Base-by-base conservation (phyloP, 1,140 invertebrate species). In the Acromyrmex heyeri region DNA sequence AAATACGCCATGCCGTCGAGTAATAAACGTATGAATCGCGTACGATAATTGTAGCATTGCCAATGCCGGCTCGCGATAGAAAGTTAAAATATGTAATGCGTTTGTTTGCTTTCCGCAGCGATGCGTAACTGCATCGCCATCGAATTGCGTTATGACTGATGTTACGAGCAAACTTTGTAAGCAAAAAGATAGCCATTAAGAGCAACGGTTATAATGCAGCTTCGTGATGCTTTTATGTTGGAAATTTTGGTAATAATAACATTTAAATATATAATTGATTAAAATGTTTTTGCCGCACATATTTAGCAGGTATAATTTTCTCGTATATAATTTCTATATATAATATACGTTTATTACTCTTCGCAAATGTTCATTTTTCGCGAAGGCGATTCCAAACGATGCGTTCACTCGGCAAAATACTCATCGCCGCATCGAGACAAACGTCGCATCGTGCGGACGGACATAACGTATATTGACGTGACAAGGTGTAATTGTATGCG, bases 331-430 rank as follows among this genome's bases (percentile, higher is more conserved):
- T 21, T 21, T 21, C 7, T 59, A 1, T 34, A 34, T 34, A 34
- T 34, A 34, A 34, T n/a, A 21, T 24, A 24, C 38, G 12, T 78
- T 24, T 24, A 24, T 24, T 30, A 50, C 59, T 18, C 57, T 62
- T 44, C 7, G n/a, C 7, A 64, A 24, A 38, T 21, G 76, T 44
- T 10, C 73, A 18, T 38, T 67, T 67, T 27, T 64, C 30, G 30
- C n/a, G 16, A 81, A 79, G 48, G n/a, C 30, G 48, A 8, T 55
- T 70, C 21, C 30, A 70, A 70, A 70, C 48, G 62, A n/a, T 24
- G 77, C 77, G 27, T 55, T 69, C 30, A 69, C 30, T 81, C 77
- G 62, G 30, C 48, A 79, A 79, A 69, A 69, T 67, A 38, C 38
- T 65, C 27, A 61, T 61, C n/a, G 34, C n/a, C 48, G 27, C 61